Conservation (phyloP, 1,140 invertebrate species). For the Helicoverpa zea region DNA sequence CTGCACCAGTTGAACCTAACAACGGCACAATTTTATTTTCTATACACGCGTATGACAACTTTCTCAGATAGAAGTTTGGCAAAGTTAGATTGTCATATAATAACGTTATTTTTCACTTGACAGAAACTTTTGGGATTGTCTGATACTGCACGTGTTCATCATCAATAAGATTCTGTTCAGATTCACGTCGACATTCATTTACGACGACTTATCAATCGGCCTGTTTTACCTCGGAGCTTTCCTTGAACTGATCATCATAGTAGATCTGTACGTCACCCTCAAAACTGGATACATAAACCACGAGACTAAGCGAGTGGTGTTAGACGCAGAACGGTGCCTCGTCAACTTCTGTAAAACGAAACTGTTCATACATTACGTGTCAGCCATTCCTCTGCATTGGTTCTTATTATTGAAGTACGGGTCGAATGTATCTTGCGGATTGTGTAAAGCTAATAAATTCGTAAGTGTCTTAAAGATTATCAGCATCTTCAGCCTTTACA, state of each 20-base stretch:
- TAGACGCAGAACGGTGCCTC: conserved; percentile 53
- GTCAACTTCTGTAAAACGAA: conserved; percentile 60
- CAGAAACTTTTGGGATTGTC: conserved; percentile 62
- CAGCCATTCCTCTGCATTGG: conserved; percentile 59
- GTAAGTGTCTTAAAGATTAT: conserved; percentile 57
- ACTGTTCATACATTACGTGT: conserved; percentile 58
- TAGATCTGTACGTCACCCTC: conserved; percentile 62
- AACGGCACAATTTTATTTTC: too few species aligned
- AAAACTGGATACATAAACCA: conserved; percentile 60
- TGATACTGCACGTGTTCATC: conserved; percentile 52
- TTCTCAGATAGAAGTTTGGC: too few species aligned
- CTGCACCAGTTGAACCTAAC: too few species aligned
- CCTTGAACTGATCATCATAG: conserved; percentile 56
- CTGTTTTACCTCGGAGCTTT: conserved; percentile 53
- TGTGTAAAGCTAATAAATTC: conserved; percentile 62
- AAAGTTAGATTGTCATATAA: too few species aligned
- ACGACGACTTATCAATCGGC: conserved; percentile 33
- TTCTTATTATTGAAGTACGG: conserved; percentile 64
- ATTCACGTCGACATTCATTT: conserved; percentile 56
- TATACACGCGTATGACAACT: too few species aligned
- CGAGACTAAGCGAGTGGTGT: conserved; percentile 52
- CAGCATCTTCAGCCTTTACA: conserved; percentile 50
- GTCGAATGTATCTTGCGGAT: conserved; percentile 44
- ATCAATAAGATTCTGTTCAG: conserved; percentile 59
- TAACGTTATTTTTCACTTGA: conserved; percentile 13